Conservation (phyloP, 2,888 invertebrate genomes). For the Stratiomys singularior region DNA sequence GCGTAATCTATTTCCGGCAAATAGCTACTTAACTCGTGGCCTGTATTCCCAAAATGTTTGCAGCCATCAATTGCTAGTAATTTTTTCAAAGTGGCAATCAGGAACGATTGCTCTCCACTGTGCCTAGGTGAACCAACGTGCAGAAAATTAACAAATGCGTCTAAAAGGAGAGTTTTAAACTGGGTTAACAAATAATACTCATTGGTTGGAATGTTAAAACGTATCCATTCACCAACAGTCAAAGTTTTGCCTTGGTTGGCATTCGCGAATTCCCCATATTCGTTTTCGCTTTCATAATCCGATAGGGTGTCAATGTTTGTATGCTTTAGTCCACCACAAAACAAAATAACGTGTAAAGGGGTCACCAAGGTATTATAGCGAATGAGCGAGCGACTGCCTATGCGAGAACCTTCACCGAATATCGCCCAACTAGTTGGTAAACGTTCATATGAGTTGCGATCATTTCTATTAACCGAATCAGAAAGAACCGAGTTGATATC, state of each 20-base stretch:
- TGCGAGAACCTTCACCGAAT: constrained; percentile 85
- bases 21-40: too few species aligned
- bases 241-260: neutral
- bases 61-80: neutral
- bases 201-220: constrained; percentile 3
- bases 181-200: constrained; percentile 53
- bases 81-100: constrained; percentile 45
- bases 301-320: neutral
- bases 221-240: constrained; percentile 22
- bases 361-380: constrained; percentile 85
- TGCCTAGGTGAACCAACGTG: too few species aligned
- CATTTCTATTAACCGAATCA: constrained; percentile 16
- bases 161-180: constrained; percentile 54
- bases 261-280: neutral
- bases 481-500: constrained; percentile 70
- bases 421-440: constrained; percentile 85
- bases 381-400: constrained; percentile 75
- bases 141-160: constrained; percentile 56
- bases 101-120: too few species aligned
- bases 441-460: constrained; percentile 58
- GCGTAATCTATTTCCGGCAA: too few species aligned
- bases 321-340: constrained; percentile 61
- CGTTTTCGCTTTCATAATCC: neutral
- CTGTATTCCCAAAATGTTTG: neutral
- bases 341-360: constrained; percentile 81